Conservation (phyloP, 2,797 vertebrate genomes). For the Neostethus bicornis region DNA sequence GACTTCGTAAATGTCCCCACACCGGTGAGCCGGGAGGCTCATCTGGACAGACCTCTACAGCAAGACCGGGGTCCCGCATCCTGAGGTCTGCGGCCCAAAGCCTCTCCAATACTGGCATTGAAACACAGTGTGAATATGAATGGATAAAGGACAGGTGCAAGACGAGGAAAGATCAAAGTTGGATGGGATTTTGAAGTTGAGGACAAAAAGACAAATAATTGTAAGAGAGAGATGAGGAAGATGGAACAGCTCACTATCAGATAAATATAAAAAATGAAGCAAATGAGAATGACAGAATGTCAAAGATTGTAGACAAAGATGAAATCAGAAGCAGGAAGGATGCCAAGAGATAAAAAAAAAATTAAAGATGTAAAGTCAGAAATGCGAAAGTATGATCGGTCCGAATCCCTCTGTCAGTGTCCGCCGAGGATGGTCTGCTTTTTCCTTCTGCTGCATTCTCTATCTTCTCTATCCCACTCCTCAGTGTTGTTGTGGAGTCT, state of each 20-base stretch:
- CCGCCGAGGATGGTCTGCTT: conserved; percentile 44
- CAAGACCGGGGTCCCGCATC: conserved; percentile 50
- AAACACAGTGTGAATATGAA: conserved; percentile 10
- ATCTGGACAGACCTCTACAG: conserved; percentile 56
- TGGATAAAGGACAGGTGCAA: conserved; percentile 6
- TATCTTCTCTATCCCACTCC: conserved; percentile 48
- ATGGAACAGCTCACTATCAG: conserved; percentile 32
- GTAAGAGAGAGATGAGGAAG: background rate
- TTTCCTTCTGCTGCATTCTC: conserved; percentile 69
- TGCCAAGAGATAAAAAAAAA: conserved; percentile 7
- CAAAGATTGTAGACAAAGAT: conserved; percentile 14
- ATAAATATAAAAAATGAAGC: conserved; percentile 34
- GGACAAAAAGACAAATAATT: conserved; percentile 5
- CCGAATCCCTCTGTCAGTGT: conserved; percentile 30
- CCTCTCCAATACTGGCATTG: conserved; percentile 68
- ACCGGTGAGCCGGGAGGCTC: conserved; percentile 52
- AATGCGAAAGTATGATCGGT: conserved; percentile 22
- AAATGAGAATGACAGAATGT: conserved; percentile 24
- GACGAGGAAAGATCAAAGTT: conserved; percentile 10
- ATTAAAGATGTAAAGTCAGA: conserved; percentile 8
- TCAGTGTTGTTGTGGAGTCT: conserved; percentile 55
- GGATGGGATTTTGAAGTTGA: background rate
- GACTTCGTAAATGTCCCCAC: conserved; percentile 65
- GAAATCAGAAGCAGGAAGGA: conserved; percentile 4
- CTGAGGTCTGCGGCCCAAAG: conserved; percentile 62